Conservation (phyloP, 1,140 invertebrate genomes). For the Meloidogyne floridensis region DNA sequence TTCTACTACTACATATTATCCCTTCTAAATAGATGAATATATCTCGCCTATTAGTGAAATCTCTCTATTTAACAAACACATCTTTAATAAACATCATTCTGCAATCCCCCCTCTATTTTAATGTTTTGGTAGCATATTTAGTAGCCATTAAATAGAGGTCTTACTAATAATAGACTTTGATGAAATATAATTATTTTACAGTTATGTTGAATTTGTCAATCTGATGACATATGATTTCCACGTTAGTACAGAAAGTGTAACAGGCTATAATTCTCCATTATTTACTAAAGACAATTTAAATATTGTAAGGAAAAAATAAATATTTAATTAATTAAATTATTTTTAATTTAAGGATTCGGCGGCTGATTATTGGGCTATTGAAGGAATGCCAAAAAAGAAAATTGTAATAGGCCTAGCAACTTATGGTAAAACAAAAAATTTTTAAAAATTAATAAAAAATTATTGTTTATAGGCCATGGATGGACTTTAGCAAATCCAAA, state of each 20-base stretch:
- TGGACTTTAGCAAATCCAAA: conserved; percentile 81
- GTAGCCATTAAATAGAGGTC: background rate
- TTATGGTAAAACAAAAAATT: conserved; percentile 73
- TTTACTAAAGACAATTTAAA: conserved; percentile 41
- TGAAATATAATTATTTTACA: conserved; percentile 17
- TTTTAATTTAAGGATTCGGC: conserved; percentile 76
- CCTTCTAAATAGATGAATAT: too few relatives aligned
- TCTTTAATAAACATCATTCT: too few relatives aligned
- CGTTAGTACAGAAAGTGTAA: conserved; percentile 56
- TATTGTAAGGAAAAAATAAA: conserved; percentile 29
- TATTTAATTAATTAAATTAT: conserved; percentile 42
- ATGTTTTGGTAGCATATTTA: background rate
- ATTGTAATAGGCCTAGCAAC: conserved; percentile 95
- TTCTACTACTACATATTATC: too few relatives aligned
- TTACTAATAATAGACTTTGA: background rate
- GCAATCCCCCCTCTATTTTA: background rate
- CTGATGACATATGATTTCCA: conserved; percentile 66
- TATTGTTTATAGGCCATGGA: conserved; percentile 74
- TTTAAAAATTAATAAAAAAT: background rate
- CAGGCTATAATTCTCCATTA: conserved; percentile 63
- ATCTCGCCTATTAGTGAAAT: too few relatives aligned
- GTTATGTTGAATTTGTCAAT: conserved; percentile 61
- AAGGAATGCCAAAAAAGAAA: conserved; percentile 91
- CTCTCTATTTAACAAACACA: too few relatives aligned
- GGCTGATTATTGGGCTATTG: conserved; percentile 85